These are phyloP conservation scores for Samia ricini DNA, from an alignment of 1,140 invertebrate genomes.

Conservation along the genomic window DNA sequence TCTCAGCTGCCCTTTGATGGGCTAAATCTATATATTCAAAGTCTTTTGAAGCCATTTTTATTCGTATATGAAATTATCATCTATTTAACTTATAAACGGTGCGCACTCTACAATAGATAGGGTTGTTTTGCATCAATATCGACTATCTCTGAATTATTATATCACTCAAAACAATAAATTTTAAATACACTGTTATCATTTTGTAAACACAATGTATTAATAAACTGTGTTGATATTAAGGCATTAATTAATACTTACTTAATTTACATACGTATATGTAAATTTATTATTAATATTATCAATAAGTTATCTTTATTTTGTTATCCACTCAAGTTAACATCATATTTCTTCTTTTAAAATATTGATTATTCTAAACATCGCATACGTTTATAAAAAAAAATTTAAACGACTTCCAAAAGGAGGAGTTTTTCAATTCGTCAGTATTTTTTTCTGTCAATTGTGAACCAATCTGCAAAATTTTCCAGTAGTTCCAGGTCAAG, in stretches of 20 bases:
- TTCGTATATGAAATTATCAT: neutral
- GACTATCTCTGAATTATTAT: neutral
- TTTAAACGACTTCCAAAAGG: too few relatives aligned
- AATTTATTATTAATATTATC: neutral
- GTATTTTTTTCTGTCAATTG: too few relatives aligned
- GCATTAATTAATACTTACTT: neutral
- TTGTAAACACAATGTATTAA: constrained; percentile 6
- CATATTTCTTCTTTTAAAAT: neutral
- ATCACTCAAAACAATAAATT: neutral
- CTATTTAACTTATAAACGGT: neutral
- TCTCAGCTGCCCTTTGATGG: constrained; percentile 45
- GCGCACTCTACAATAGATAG: neutral
- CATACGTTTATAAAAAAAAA: too few relatives aligned
- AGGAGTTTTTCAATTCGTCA: too few relatives aligned
- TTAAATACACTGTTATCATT: constrained; percentile 5
- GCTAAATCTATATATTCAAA: constrained; percentile 49
- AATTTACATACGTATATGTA: neutral
- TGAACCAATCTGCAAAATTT: too few relatives aligned
- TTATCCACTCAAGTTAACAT: neutral
- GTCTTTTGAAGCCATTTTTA: constrained; percentile 53
- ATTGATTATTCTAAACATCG: neutral
- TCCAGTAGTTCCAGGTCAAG: too few relatives aligned
- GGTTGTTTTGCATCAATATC: neutral
- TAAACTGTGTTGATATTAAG: neutral
- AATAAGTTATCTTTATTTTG: neutral